Conservation (phyloP, 2,797 vertebrate genomes). For the Lerista edwardsae region DNA sequence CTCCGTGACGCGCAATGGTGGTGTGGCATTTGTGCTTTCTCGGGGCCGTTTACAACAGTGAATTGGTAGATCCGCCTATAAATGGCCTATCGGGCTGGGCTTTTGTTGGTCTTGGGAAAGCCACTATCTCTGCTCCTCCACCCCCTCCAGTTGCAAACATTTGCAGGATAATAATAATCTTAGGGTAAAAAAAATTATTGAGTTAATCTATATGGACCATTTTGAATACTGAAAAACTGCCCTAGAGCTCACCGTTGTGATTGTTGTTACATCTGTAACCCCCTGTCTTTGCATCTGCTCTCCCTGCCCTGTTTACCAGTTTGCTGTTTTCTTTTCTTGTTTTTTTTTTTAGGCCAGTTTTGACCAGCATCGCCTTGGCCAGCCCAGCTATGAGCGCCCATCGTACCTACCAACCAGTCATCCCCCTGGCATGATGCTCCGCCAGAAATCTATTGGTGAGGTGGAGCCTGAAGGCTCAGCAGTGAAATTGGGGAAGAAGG, state of each 20-base stretch:
- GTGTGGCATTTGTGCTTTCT: no score
- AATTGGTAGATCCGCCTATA: no score
- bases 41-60: no score
- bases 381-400: slow-evolving; percentile 86
- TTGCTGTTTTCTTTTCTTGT: background rate
- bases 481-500: background rate
- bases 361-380: slow-evolving; percentile 84
- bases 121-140: no score
- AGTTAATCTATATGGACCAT: no score
- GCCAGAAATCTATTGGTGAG: slow-evolving; percentile 93
- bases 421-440: slow-evolving; percentile 86
- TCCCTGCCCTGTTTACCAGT: background rate
- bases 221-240: no score
- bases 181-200: no score
- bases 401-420: slow-evolving; percentile 85
- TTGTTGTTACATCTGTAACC: background rate
- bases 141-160: no score
- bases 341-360: slow-evolving; percentile 80
- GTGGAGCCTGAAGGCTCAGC: background rate
- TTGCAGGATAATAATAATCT: no score
- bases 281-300: background rate
- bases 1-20: no score
- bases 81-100: no score
- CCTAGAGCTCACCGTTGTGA: background rate
- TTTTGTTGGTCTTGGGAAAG: no score